Evolutionary conservation across 2,113 vertebrate species (phyloP).

Genomic region (Mesocricetus auratus): DNA sequence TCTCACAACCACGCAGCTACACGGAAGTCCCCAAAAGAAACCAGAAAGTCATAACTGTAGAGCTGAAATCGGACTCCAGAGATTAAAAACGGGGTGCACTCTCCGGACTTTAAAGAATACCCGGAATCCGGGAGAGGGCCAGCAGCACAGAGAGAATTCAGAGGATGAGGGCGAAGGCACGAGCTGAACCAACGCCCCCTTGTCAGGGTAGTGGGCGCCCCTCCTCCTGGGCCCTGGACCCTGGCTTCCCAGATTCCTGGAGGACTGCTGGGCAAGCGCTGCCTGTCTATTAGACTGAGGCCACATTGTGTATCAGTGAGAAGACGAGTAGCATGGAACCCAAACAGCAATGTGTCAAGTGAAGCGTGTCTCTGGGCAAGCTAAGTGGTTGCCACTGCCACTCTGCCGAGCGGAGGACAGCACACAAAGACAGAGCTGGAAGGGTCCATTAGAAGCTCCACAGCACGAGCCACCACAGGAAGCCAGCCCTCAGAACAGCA

Average conservation of each 20-base stretch:
- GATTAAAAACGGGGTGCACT: not conserved
- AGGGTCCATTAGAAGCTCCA: not conserved
- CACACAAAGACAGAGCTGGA: not conserved
- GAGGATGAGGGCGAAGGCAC: not conserved
- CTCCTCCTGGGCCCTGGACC: not conserved
- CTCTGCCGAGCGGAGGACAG: not conserved
- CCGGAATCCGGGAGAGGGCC: not conserved
- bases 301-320: not conserved
- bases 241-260: not conserved
- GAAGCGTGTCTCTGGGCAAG: not conserved
- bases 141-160: not conserved
- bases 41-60: not conserved
- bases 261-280: not conserved
- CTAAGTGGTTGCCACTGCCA: not conserved
- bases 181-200: not conserved
- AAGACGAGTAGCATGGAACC: not conserved
- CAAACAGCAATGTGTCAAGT: conserved; percentile 20
- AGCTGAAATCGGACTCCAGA: not conserved
- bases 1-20: not conserved
- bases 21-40: conserved; percentile 21
- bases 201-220: not conserved
- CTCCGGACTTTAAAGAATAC: not conserved
- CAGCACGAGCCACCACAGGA: not conserved
- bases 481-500: not conserved
- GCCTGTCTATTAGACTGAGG: not conserved